A percentile compares a stretch with the other conserved stretches of the same genome.
Evolutionary conservation across 2,888 invertebrate species (phyloP).

Genomic region (Nebria brevicollis): DNA sequence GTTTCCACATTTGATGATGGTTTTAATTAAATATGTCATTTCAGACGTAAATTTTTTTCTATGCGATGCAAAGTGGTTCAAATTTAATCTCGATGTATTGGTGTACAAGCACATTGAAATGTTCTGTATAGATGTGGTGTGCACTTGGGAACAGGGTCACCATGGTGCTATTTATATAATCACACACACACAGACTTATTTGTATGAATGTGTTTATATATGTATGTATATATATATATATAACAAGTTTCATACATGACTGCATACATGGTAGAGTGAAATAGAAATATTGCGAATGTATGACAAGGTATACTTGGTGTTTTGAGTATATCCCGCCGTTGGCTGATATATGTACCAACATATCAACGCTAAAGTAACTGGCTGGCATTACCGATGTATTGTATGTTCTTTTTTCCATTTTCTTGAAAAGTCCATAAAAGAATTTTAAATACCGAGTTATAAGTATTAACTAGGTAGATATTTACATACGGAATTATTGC

Average conservation of each 20-base stretch:
- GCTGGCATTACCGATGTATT: not conserved
- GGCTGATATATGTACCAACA: not conserved
- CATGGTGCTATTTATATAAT: not conserved
- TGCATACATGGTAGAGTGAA: not conserved
- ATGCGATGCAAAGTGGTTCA: not conserved
- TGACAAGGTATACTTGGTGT: not conserved
- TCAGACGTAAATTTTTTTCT: not conserved
- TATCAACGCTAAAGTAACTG: not conserved
- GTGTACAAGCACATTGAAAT: not conserved
- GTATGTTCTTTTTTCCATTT: not conserved
- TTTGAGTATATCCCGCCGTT: not conserved
- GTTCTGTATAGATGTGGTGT: not conserved
- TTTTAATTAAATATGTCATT: not conserved
- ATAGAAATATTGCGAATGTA: not conserved
- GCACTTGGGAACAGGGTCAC: slow-evolving; percentile 1
- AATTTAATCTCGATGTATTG: not conserved
- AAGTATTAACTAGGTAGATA: not conserved
- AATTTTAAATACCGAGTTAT: not conserved
- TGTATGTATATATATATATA: not conserved
- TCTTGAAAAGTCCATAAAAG: not conserved
- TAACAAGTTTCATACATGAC: not conserved
- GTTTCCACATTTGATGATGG: not conserved
- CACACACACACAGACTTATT: not conserved
- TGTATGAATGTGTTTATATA: not conserved
- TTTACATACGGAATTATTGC: not conserved